Evolutionary conservation across 2,888 invertebrate species (phyloP), one percentile per base, ranked within the genome.

Genomic region (Drosophila meridiana): DNA sequence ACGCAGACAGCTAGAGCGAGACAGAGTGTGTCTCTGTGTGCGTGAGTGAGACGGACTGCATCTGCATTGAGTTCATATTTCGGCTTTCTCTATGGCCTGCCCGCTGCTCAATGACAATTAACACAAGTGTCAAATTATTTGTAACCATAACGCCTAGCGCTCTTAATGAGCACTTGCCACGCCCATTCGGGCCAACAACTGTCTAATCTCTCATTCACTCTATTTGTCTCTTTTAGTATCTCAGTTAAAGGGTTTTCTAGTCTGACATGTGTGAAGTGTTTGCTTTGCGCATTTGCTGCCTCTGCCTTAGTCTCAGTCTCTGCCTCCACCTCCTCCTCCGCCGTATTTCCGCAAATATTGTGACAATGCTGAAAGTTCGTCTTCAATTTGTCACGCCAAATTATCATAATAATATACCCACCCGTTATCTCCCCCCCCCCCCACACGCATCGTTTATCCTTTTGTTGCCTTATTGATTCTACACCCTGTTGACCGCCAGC

Each of bases 41-140:
- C 6, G 42, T 1, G 57, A 13, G 57, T 0, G 50, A 26, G 32
- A 14, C 4, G 20, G 14, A 20, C 14, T 4, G 20, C 20, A 7
- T 14, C 5, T 11, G 0, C 20, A 52, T 57, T 42, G 56, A 45
- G 58, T 28, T 86, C 86, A 69, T 69, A 76, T 86, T 85, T 87
- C 86, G 75, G 52, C 55, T 60, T 28, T 58, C 50, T 14, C 47
- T 32, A 32, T 68, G 59, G 65, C 72, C 57, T 73, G 50, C 48
- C 69, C 57, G 75, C 56, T 76, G 78, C 78, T 77, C 76, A 76
- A 67, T 78, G 87, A 89, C 90, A 90, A 90, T 90, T 85, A 90
- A 85, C 68, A 68, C 82, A 80, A 88, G 90, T 90, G 90, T 90
- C 90, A 79, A 83, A 88, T 90, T 88, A 90, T 90, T 80, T 80